Base-by-base conservation (phyloP, 2,113 vertebrate species). In the Delphinapterus leucas region DNA sequence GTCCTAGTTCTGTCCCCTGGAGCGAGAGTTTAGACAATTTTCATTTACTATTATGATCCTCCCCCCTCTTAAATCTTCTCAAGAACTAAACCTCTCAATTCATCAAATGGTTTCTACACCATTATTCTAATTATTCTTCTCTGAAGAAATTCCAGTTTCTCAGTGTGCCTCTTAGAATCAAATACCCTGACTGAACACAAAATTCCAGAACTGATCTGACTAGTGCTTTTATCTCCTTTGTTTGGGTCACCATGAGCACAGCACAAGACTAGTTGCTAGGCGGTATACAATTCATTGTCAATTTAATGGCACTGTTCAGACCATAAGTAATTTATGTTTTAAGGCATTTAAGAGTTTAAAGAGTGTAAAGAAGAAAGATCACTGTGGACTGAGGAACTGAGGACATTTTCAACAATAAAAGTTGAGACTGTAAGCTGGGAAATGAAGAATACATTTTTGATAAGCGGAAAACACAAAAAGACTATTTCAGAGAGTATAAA, bases 401-500 rank as follows among this genome's bases (percentile, higher is more conserved):
- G 41, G 20, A 96, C 90, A 12, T 95, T 95, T 93, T 80, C 93
- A 74, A 95, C 21, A 85, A 44, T 65, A 71, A 97, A 88, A 38
- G 31, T 58, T 47, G 44, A 95, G 55, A 68, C 38, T 68, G 26
- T 58, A 87, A 90, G 53, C 58, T 88, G 31, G 36, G 31, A 89
- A 97, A 90, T 12, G n/a, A 93, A 80, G 49, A 55, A 80, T 25
- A 80, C 33, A 79, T 8, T 58, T 58, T 58, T 1, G 13, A 81
- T 14, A 81, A 58, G n/a, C 13, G 5, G 53, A 94, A 97, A 92
- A 88, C 61, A 77, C 6, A 6, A 6, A 82, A 90, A 74, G 58
- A 90, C 11, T 47, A 90, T 83, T 83, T 79, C 25, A 86, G 1
- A 18, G 8, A 3, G 4, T 80, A 74, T 3, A 76, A 87, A 28